Evolutionary conservation across 2,888 invertebrate species (phyloP), one percentile per base, ranked within the genome.

Genomic region (Allophyes oxyacanthae): DNA sequence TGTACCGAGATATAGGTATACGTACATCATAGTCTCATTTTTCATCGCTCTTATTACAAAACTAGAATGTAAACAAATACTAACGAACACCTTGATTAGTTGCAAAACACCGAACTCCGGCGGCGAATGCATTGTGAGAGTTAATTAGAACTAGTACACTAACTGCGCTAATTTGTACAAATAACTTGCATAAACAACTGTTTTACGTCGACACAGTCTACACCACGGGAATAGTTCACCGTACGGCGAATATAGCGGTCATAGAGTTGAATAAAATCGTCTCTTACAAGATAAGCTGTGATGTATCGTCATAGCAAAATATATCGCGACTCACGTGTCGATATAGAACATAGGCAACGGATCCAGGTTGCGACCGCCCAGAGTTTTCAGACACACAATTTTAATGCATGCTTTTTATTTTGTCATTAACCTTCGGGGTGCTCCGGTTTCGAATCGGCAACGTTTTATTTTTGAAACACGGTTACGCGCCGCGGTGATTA

Each of bases 381-480:
- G 46, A 72, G 69, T 66, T 73, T 76, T 73, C 81, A 81, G 81
- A 85, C 86, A 87, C 87, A 89, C 85, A 79, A 83, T 88, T 75
- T 91, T 87, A 88, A 89, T 89, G 89, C 87, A 89, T 85, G 89
- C 83, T 87, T 91, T 90, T 91, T 90, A 91, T 90, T 91, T 90
- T 91, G 90, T 92, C 91, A 92, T 91, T 92, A 92, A 92, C 92
- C 92, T 92, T 92, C 92, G 88, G 81, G 87, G 88, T 90, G 92
- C 91, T 91, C 92, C 90, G 90, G 89, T 90, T 91, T 88, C 88
- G 88, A 88, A 90, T 90, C 89, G 86, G 87, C 89, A 88, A 89
- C 90, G 90, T 87, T 91, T 91, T 92, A 92, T 92, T 92, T 92
- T 90, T 86, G 90, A 89, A 90, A 88, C 91, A 85, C 90, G 89